Conservation (phyloP, 1,140 invertebrate genomes). For the Whitmania pigra region DNA sequence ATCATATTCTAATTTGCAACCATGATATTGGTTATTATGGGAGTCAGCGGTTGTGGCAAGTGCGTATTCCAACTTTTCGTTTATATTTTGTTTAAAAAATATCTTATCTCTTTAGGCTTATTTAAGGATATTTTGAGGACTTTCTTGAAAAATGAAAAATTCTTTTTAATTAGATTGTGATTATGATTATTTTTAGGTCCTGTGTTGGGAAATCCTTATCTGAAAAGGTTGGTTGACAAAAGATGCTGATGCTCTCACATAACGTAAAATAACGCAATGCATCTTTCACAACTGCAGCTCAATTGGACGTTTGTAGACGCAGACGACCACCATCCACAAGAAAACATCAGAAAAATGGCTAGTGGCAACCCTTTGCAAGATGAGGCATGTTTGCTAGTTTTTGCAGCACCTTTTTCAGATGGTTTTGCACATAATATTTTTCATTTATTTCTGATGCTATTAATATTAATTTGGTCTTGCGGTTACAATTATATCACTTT, state of each 20-base stretch:
- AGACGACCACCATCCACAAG: background rate
- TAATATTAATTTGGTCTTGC: background rate
- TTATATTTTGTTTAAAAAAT: background rate
- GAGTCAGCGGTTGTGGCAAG: constrained; percentile 6
- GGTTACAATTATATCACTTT: background rate
- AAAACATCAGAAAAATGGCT: background rate
- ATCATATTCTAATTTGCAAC: too few species aligned
- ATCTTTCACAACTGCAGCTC: background rate
- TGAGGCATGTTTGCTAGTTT: background rate
- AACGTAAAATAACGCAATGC: too few species aligned
- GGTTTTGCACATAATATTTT: background rate
- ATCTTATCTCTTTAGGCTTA: background rate
- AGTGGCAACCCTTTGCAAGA: background rate
- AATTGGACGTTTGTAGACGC: background rate
- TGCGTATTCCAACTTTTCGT: background rate
- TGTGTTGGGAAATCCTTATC: background rate
- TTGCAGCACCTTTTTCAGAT: background rate
- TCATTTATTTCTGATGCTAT: too few species aligned
- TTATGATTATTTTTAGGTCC: constrained; percentile 4
- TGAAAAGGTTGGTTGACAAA: background rate
- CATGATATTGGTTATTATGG: constrained; percentile 3
- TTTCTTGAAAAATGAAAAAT: background rate
- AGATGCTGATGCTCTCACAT: background rate
- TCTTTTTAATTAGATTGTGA: background rate
- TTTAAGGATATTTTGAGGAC: too few species aligned